A percentile compares a stretch with the other conserved stretches of the same genome.
These are phyloP conservation scores for Eilema griseolum DNA, from an alignment of 2,888 invertebrate genomes.

Conservation along the genomic window DNA sequence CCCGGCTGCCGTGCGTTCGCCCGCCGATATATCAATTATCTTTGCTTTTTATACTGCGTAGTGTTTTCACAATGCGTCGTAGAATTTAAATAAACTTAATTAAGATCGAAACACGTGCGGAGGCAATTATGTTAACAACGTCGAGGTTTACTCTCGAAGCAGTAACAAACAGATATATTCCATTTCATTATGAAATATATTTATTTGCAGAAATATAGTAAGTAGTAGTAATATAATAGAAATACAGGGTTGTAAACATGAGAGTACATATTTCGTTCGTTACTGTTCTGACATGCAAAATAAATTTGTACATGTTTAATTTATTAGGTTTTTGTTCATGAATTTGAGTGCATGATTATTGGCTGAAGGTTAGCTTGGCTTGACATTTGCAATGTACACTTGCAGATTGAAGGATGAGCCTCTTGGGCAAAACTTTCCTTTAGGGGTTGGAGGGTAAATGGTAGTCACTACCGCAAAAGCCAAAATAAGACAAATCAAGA, in stretches of 20 bases:
- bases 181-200: no score
- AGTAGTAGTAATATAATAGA: no score
- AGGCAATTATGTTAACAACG: conserved; percentile 29
- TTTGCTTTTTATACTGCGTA: conserved; percentile 60
- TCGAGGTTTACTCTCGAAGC: conserved; percentile 7
- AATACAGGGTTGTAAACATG: no score
- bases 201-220: no score
- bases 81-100: conserved; percentile 34
- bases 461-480: no score
- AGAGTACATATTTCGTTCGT: no score
- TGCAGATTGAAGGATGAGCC: not conserved
- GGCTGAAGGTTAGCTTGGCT: no score
- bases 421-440: not conserved
- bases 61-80: conserved; percentile 48
- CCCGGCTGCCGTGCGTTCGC: conserved; percentile 64
- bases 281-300: no score
- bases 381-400: not conserved
- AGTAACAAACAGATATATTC: not conserved
- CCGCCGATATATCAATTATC: conserved; percentile 73
- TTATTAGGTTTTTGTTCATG: not conserved
- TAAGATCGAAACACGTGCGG: conserved; percentile 16
- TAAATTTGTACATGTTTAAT: not conserved
- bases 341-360: not conserved
- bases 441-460: not conserved
- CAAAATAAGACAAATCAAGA: no score